Conservation (phyloP, 2,113 vertebrate species). For the Porphyrio hochstetteri region DNA sequence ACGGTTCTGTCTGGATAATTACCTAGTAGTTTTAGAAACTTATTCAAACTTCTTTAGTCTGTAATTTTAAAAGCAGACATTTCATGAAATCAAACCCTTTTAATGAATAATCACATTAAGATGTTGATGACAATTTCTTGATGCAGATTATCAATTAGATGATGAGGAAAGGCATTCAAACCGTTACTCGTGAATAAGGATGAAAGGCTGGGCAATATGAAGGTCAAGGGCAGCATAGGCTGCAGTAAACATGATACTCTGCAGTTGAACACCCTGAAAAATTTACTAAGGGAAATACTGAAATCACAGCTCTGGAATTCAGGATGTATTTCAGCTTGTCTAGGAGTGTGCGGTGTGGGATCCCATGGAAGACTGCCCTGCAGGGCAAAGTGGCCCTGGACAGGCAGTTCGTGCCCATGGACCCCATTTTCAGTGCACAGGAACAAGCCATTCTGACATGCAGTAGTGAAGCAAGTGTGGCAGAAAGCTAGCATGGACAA, state of each 20-base stretch:
- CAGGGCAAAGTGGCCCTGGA: neutral
- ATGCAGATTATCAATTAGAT: neutral
- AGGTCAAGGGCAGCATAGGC: neutral
- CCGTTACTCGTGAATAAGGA: neutral
- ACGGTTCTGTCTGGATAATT: slow-evolving; percentile 30
- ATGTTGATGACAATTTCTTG: neutral
- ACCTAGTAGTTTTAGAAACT: slow-evolving; percentile 15
- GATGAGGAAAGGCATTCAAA: neutral
- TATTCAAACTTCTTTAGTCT: slow-evolving; percentile 6
- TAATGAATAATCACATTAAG: neutral
- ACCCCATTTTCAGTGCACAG: neutral
- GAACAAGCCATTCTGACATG: neutral
- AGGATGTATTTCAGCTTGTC: neutral
- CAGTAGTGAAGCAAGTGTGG: neutral
- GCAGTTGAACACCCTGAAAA: neutral
- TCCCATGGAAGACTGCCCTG: neutral
- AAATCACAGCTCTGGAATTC: neutral
- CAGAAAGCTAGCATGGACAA: neutral
- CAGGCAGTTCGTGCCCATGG: neutral
- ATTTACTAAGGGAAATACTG: neutral
- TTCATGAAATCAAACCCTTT: neutral
- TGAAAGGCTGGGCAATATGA: neutral
- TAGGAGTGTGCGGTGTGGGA: neutral
- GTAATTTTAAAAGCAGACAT: slow-evolving; percentile 5
- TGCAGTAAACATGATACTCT: neutral